A percentile compares a stretch with the other conserved stretches of the same genome.
These are phyloP conservation scores for Drosophila aldrichi DNA, from an alignment of 2,888 invertebrate species.

Conservation along the genomic window DNA sequence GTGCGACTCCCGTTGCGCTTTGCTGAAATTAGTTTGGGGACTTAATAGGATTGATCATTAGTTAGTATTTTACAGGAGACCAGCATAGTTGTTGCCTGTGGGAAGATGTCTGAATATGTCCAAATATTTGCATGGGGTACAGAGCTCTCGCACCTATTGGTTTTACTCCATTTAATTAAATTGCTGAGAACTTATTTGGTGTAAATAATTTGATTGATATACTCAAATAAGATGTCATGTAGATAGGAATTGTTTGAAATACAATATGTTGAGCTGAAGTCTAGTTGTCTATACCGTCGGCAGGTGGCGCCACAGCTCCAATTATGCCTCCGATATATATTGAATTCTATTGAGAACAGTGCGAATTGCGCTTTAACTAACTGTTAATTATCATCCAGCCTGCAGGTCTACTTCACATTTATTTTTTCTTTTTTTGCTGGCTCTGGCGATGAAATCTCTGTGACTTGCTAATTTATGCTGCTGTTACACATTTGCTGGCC, in stretches of 20 bases:
- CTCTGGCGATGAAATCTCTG: slow-evolving; percentile 9
- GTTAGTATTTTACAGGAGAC: slow-evolving; percentile 34
- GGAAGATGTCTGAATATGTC: neutral
- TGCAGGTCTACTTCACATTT: neutral
- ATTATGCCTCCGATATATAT: neutral
- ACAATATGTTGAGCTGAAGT: too few relatives aligned
- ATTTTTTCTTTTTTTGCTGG: neutral
- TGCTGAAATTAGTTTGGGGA: slow-evolving; percentile 65
- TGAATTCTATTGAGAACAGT: neutral
- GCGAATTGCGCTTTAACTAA: slow-evolving; percentile 6
- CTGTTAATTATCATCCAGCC: slow-evolving; percentile 37
- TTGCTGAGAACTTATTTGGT: neutral
- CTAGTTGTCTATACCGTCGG: neutral
- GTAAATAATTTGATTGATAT: too few relatives aligned
- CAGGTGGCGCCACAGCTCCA: slow-evolving; percentile 6
- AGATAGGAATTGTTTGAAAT: too few relatives aligned
- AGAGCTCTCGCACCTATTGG: neutral
- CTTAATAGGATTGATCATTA: slow-evolving; percentile 67
- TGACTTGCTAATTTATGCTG: slow-evolving; percentile 51
- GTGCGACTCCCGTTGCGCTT: slow-evolving; percentile 44
- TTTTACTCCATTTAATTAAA: slow-evolving; percentile 11
- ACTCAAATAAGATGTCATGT: too few relatives aligned
- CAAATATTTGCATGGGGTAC: slow-evolving; percentile 25
- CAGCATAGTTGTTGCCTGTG: neutral
- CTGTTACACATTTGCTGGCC: slow-evolving; percentile 8